A percentile compares a stretch with the other conserved stretches of the same genome.
phyloP scores from a whole-genome alignment of 2,797 vertebrate genomes.

The Epinephelus malabaricus region DNA sequence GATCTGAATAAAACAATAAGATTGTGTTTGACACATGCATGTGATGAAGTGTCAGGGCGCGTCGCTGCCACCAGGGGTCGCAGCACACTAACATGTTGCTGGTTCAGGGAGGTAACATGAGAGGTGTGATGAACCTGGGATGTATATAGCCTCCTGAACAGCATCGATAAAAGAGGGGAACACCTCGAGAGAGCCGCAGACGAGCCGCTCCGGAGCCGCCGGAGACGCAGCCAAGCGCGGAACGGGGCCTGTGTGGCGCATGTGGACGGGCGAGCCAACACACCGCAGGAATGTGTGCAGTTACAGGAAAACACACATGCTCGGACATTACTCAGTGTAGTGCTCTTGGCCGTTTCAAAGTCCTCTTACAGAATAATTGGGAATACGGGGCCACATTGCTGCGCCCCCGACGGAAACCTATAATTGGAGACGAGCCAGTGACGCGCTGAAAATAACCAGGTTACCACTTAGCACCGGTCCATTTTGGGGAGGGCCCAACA shows the following conservation, averaged over 20 bases:
- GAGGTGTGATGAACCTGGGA: conserved; percentile 78
- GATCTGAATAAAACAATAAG: conserved; percentile 20
- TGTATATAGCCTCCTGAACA: conserved; percentile 50
- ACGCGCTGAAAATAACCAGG: conserved; percentile 86
- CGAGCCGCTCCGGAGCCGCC: conserved; percentile 35
- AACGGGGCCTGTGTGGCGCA: conserved; percentile 24
- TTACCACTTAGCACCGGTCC: conserved; percentile 83
- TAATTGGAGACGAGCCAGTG: conserved; percentile 77
- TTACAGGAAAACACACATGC: conserved; percentile 53
- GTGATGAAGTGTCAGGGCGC: not conserved
- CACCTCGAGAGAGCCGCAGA: conserved; percentile 73
- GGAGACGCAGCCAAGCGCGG: conserved; percentile 32
- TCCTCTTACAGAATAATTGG: conserved; percentile 56
- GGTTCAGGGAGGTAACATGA: conserved; percentile 57
- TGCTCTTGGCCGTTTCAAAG: conserved; percentile 41
- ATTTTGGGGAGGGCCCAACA: conserved; percentile 85
- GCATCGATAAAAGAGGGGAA: conserved; percentile 71
- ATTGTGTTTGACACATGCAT: conserved; percentile 21
- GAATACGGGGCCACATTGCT: conserved; percentile 45
- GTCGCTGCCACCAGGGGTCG: conserved; percentile 73
- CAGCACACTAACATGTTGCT: conserved; percentile 57
- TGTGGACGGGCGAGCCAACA: conserved; percentile 47
- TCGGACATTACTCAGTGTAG: conserved; percentile 53
- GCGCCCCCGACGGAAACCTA: conserved; percentile 70
- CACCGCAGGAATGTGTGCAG: conserved; percentile 72